Base-by-base conservation (phyloP, 1,140 invertebrate genomes). In the Apolygus lucorum region DNA sequence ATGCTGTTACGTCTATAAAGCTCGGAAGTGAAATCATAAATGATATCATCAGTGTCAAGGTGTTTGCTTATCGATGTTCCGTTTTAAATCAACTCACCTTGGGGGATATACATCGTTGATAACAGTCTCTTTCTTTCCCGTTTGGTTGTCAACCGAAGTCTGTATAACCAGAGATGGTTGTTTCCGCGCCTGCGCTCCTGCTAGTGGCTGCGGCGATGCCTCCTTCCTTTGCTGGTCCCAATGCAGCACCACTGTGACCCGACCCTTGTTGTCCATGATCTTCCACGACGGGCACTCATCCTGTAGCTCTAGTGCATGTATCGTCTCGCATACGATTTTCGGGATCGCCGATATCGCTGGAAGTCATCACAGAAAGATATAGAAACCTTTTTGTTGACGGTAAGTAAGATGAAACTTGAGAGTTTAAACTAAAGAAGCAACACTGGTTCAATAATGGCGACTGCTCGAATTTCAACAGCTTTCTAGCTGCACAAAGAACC, bases 281-380 rank as follows among this genome's bases (percentile, higher is more conserved):
- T 95, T 95, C 93, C 93, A 96, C 81, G 92, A 93, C 75, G 92
- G 92, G 77, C 91, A 92, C 81, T 94, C 92, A 91, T 95, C 90
- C 82, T 94, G 92, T 76, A 95, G 82, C 80, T 94, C 92, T 82
- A 95, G 82, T 69, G 91, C 91, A 84, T 94, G 91, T 76, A 95
- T 94, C 75, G 93, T 93, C 82, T 95, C 93, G 86, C 93, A 95
- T 78, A 96, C 92, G 85, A 96, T 95, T 84, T 92, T 92, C 74
- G 93, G 93, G 75, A 96, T 95, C 75, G 92, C 92, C 78, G 91
- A 92, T 83, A 96, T 93, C 73, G 92, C 93, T 93, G 82, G n/a
- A n/a, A n/a, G n/a, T n/a, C n/a, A n/a, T n/a, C n/a, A n/a, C n/a
- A n/a, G n/a, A n/a, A n/a, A n/a, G n/a, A n/a, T n/a, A n/a, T n/a